Evolutionary conservation across 2,113 vertebrate genomes (phyloP), one percentile per base, ranked within the genome.

Genomic region (Dendrocopos noguchii): DNA sequence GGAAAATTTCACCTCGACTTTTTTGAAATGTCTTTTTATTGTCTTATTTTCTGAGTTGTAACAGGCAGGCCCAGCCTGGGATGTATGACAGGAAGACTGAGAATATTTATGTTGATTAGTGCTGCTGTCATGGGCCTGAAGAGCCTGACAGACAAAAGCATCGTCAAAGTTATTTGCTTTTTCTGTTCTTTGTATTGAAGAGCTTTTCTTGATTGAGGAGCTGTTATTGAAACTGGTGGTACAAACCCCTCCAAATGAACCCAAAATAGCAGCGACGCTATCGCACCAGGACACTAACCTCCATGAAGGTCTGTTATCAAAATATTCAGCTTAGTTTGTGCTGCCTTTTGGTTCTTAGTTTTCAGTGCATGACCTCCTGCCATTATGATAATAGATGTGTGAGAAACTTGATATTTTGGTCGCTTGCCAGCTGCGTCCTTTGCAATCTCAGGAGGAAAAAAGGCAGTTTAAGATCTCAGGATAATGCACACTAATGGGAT

Each of bases 401-500:
- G 79, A 85, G 81, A 87, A 83, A 93, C 31, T 60, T 64, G 71
- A 94, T 93, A 87, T 74, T 71, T 90, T 89, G 81, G 15, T 83
- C 42, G 31, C 73, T 91, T 82, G 79, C 91, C 94, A 92, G 67
- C 39, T 85, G 65, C 6, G 22, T 89, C 50, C 76, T 94, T 92
- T 90, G 82, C 18, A 64, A 22, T 71, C 93, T 92, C 91, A 52
- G 52, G 87, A 91, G 74, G 28, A 82, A 76, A 82, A 47, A 28
- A 44, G 4, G 39, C 60, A 34, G 60, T 74, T 85, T 74, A 92
- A 91, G 81, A 93, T 87, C 92, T 31, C 75, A 91, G 47, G 91
- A 68, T 93, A 96, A 96, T 96, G 92, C 53, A 75, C 82, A 25
- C 84, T 96, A 94, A 92, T 94, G 81, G 59, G n/a, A 25, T 89